Evolutionary conservation across 1,140 invertebrate genomes (phyloP), one percentile per base, ranked within the genome.

Genomic region (Ips typographus): DNA sequence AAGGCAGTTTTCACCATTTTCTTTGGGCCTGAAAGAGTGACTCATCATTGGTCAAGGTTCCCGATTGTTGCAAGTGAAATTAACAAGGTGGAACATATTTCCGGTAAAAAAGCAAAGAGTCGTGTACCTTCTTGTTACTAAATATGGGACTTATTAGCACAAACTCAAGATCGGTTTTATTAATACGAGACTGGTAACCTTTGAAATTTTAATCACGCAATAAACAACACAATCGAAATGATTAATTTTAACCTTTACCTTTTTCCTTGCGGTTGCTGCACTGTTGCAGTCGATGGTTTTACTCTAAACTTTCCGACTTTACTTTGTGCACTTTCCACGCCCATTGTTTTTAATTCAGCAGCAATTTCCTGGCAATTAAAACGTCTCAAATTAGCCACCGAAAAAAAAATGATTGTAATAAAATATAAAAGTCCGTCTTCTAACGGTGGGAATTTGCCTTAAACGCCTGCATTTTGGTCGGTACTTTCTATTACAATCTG

Each of bases 201-300:
- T 55, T 55, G 52, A 55, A 55, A 22, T 36, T n/a, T 55, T 55
- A 55, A 36, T 55, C 52, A 37, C 37, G 52, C n/a, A n/a, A 55
- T 8, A 22, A 55, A 55, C 5, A 8, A n/a, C 36, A 55, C n/a
- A 55, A 55, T 36, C 37, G n/a, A 2, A 55, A 55, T 55, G 52
- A 55, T 55, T 55, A 55, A 55, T n/a, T 55, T 55, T 36, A 37
- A 55, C 52, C 52, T 55, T 55, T 55, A 55, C 52, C 52, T 55
- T n/a, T 55, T 55, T 55, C 52, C 52, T 55, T 37, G 36, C 43
- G 43, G 4, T 47, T 47, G 8, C 43, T 47, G 8, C 43, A 22
- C 44, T 8, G 44, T 49, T 49, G 44, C 44, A 49, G 44, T 49
- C 22, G 22, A 22, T 22, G 22, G 22, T 22, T 22, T 22, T 22